Evolutionary conservation across 2,888 invertebrate species (phyloP).

Genomic region (Sphaerophoria rueppellii): DNA sequence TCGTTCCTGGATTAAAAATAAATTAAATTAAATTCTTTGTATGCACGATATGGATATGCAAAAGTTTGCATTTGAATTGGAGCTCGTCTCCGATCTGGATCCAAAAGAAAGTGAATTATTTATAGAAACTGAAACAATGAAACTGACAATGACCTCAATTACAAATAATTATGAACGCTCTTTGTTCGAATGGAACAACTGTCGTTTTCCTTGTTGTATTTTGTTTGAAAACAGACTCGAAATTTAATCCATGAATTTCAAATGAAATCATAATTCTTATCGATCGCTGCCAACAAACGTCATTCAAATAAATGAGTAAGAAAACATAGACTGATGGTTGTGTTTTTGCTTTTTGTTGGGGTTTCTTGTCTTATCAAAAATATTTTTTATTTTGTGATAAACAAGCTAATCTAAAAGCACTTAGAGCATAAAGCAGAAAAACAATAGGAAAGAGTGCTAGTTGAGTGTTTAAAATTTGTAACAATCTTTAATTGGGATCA

Average conservation of each 20-base stretch:
- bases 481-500: too few relatives aligned
- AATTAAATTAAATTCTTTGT: slow-evolving; percentile 20
- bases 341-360: not conserved
- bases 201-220: not conserved
- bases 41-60: slow-evolving; percentile 20
- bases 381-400: slow-evolving; percentile 23
- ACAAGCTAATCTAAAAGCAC: slow-evolving; percentile 2
- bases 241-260: slow-evolving; percentile 14
- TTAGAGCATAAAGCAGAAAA: too few relatives aligned
- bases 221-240: slow-evolving; percentile 13
- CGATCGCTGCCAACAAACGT: slow-evolving; percentile 18
- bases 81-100: not conserved
- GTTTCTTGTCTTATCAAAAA: slow-evolving; percentile 52
- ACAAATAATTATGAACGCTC: not conserved
- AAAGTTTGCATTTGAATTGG: slow-evolving; percentile 2
- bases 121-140: slow-evolving; percentile 42
- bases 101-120: slow-evolving; percentile 20
- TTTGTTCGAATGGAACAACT: slow-evolving; percentile 20
- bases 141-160: slow-evolving; percentile 46
- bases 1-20: slow-evolving; percentile 11
- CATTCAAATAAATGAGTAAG: not conserved
- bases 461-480: too few relatives aligned
- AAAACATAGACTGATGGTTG: not conserved
- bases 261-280: not conserved
- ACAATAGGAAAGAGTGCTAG: too few relatives aligned